Conservation (phyloP, 2,113 vertebrate genomes). For the Labeo rohita region DNA sequence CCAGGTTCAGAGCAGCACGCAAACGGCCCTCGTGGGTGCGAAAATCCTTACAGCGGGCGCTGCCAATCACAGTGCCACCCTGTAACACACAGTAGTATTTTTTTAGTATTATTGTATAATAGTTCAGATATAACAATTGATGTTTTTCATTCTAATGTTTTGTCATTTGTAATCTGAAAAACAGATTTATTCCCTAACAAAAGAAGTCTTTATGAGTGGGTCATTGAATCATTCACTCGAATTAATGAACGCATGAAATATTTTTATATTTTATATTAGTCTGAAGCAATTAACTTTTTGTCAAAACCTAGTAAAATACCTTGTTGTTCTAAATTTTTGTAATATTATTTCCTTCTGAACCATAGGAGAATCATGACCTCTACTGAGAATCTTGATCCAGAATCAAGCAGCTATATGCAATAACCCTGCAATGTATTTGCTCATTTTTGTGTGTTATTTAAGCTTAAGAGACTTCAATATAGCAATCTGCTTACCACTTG, state of each 20-base stretch:
- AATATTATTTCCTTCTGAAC: not conserved
- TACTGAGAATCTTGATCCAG: not conserved
- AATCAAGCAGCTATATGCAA: not conserved
- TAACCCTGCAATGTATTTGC: not conserved
- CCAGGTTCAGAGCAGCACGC: conserved; percentile 77
- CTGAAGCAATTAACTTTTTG: no score
- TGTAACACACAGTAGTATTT: conserved; percentile 49
- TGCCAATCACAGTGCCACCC: conserved; percentile 86
- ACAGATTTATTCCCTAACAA: no score
- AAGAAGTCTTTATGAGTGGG: no score
- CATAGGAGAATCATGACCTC: not conserved
- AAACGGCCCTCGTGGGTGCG: conserved; percentile 76
- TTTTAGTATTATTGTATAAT: no score
- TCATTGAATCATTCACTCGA: no score
- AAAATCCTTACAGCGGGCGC: conserved; percentile 83
- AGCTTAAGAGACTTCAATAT: not conserved
- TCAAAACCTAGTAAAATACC: not conserved
- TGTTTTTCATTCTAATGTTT: no score
- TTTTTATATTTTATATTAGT: no score
- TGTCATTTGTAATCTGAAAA: no score
- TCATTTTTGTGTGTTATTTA: not conserved
- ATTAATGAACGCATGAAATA: no score
- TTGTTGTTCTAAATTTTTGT: not conserved
- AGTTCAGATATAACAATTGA: no score
- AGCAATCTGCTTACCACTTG: conserved; percentile 84